Evolutionary conservation across 2,888 invertebrate genomes (phyloP).

Genomic region (Ormyrus thymus): DNA sequence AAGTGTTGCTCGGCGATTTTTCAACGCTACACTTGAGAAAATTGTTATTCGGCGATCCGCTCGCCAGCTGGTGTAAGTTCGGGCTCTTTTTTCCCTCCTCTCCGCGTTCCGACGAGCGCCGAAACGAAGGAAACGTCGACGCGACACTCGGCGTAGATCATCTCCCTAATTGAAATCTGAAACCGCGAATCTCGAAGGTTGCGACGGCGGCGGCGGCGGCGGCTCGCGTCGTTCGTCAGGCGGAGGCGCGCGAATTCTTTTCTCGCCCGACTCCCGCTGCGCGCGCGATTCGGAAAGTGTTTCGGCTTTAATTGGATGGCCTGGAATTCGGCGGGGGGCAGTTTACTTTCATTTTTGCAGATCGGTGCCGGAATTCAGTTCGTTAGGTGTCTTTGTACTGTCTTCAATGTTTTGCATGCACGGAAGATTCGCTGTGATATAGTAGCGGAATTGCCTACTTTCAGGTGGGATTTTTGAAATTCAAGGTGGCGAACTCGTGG

Average conservation of each 20-base stretch:
- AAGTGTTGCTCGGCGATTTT: too few relatives aligned
- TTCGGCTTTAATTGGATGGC: constrained; percentile 48
- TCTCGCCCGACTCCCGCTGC: constrained; percentile 7
- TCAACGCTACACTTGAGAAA: too few relatives aligned
- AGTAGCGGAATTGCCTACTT: too few relatives aligned
- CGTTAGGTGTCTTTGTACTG: too few relatives aligned
- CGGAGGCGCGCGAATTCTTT: not conserved
- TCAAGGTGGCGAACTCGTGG: too few relatives aligned
- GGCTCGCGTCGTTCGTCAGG: constrained; percentile 8
- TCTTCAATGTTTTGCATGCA: not conserved
- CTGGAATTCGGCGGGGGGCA: not conserved
- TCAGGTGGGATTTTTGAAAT: too few relatives aligned
- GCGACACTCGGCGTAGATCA: constrained; percentile 11
- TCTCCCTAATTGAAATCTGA: constrained; percentile 47
- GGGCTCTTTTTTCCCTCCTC: too few relatives aligned
- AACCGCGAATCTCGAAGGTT: not conserved
- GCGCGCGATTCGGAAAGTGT: not conserved
- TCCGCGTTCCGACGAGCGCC: too few relatives aligned
- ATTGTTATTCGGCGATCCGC: too few relatives aligned
- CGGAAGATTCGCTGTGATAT: not conserved
- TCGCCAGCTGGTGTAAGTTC: too few relatives aligned
- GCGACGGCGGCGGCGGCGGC: not conserved
- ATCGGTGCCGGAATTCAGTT: too few relatives aligned
- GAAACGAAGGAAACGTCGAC: not conserved
- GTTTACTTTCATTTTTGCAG: too few relatives aligned